Evolutionary conservation across 2,113 vertebrate species (phyloP), one percentile per base, ranked within the genome.

Genomic region (Antechinus flavipes): DNA sequence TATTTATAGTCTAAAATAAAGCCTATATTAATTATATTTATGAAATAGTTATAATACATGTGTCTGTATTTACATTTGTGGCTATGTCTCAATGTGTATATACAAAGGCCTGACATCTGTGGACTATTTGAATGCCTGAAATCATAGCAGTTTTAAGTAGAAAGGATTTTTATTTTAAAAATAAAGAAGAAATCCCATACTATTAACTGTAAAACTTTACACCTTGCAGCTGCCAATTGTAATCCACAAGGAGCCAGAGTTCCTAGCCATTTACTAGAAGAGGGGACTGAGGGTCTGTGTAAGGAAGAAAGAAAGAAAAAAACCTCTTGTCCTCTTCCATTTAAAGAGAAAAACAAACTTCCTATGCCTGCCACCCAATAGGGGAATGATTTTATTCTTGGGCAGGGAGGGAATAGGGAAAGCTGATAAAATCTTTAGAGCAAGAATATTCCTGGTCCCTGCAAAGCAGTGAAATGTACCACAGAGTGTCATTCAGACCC

Each of bases 171-270:
- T 95, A 61, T 92, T 84, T 91, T 54, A 97, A 98, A 98, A 97
- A 98, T 96, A 58, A 97, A 97, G 94, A 97, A 95, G 94, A 98
- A 98, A 97, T 91, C 95, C 96, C 96, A 56, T 89, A 84, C 93
- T 95, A 68, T 98, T 98, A 97, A 92, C 47, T 97, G 91, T 96
- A 94, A 97, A 96, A 97, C 46, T 91, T 95, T 96, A 95, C 93
- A 97, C 96, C 90, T 97, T 95, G 93, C 52, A 98, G 95, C 95
- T 96, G 95, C 90, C 92, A 94, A 94, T 90, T 97, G 26, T 97
- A 98, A 98, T 97, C 95, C 93, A 94, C 49, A 95, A 97, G 96
- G 92, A 97, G 93, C 95, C 93, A 97, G 56, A 16, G 0, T 98
- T 91, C 91, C 97, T 97, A 92, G 52, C 53, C 58, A 89, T 95